These are phyloP conservation scores for Drosophila serrata DNA, from an alignment of 1,140 invertebrate genomes.

Conservation along the genomic window DNA sequence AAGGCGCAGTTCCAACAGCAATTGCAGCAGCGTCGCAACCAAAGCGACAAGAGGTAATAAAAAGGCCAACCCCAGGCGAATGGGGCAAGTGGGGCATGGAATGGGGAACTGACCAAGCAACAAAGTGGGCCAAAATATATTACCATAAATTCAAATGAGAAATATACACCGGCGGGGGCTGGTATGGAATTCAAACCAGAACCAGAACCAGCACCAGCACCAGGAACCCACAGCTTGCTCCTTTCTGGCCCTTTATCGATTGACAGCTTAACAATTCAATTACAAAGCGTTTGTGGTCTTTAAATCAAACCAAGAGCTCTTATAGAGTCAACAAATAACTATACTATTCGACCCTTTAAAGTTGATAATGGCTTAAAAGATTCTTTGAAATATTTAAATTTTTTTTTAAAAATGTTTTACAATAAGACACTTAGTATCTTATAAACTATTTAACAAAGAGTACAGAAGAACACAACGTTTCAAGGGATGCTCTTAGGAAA, in stretches of 20 bases:
- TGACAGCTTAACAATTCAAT: conserved; percentile 68
- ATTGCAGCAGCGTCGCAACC: conserved; percentile 69
- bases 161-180: neutral
- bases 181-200: conserved; percentile 22
- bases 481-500: no score
- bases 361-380: no score
- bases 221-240: neutral
- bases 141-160: conserved; percentile 73
- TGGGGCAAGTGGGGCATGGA: neutral
- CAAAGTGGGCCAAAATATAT: conserved; percentile 62
- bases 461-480: no score
- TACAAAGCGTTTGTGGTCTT: conserved; percentile 22
- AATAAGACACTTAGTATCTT: no score
- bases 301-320: neutral
- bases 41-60: conserved; percentile 75
- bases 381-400: no score
- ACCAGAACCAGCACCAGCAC: no score
- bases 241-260: conserved; percentile 52
- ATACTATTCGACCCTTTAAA: neutral
- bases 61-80: conserved; percentile 20
- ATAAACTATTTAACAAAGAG: no score
- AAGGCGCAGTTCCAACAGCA: conserved; percentile 82
- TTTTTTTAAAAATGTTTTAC: no score
- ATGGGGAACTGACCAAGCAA: conserved; percentile 7
- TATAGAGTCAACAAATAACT: neutral